phyloP scores from a whole-genome alignment of 2,113 vertebrate species.

The Mellivora capensis region DNA sequence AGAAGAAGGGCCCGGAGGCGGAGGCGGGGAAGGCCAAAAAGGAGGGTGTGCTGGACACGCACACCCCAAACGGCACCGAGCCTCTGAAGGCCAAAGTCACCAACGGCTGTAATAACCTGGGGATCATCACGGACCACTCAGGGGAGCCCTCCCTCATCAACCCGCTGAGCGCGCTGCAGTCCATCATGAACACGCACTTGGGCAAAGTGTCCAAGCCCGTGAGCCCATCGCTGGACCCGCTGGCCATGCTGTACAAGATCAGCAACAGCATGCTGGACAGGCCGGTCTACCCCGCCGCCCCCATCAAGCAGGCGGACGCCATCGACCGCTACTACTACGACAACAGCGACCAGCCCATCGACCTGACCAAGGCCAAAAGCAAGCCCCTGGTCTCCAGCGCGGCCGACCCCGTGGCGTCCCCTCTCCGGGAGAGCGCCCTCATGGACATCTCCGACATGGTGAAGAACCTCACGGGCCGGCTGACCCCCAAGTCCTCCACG shows the following conservation, averaged over 20 bases:
- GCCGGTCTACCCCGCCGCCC: slow-evolving; percentile 89
- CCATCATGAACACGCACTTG: slow-evolving; percentile 98
- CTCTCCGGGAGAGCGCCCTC: slow-evolving; percentile 94
- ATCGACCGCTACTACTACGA: slow-evolving; percentile 91
- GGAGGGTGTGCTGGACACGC: slow-evolving; percentile 85
- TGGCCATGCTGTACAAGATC: slow-evolving; percentile 97
- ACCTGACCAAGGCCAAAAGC: slow-evolving; percentile 97
- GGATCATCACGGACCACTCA: slow-evolving; percentile 97
- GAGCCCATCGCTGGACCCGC: slow-evolving; percentile 92
- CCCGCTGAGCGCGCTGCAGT: slow-evolving; percentile 96
- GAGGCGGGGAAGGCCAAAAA: slow-evolving; percentile 90
- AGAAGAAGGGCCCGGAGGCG: slow-evolving; percentile 84
- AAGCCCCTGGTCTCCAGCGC: slow-evolving; percentile 85
- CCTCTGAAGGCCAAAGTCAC: slow-evolving; percentile 87
- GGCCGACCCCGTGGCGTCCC: slow-evolving; percentile 88
- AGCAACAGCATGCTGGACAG: slow-evolving; percentile 98
- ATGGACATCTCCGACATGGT: slow-evolving; percentile 99
- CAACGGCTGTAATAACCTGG: slow-evolving; percentile 93
- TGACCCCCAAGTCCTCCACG: slow-evolving; percentile 98
- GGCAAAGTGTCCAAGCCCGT: slow-evolving; percentile 95
- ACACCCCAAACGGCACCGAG: slow-evolving; percentile 89
- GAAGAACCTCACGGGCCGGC: slow-evolving; percentile 96
- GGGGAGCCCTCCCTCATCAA: slow-evolving; percentile 95
- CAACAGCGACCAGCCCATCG: slow-evolving; percentile 96
- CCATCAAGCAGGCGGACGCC: slow-evolving; percentile 87